Conservation (phyloP, 2,888 invertebrate genomes). For the Hypena proboscidalis region DNA sequence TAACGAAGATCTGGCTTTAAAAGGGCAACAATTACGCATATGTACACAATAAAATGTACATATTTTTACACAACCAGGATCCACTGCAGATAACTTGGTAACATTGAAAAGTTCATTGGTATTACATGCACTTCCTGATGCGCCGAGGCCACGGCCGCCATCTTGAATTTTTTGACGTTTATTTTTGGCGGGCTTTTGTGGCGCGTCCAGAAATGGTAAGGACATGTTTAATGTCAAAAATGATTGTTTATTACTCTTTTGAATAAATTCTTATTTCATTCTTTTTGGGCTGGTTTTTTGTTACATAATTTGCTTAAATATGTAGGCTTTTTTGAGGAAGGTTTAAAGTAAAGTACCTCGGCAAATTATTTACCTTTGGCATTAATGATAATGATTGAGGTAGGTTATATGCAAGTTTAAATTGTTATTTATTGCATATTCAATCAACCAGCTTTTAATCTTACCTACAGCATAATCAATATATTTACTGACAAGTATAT, state of each 20-base stretch:
- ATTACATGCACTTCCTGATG: conserved; percentile 82
- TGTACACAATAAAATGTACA: conserved; percentile 52
- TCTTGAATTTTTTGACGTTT: conserved; percentile 81
- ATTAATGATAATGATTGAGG: no score
- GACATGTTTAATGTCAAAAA: conserved; percentile 42
- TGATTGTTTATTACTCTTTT: conserved; percentile 31
- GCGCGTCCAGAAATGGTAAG: conserved; percentile 61
- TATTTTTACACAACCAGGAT: conserved; percentile 62
- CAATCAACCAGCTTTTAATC: no score
- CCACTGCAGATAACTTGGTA: conserved; percentile 67
- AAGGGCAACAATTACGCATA: conserved; percentile 61
- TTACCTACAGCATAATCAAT: no score
- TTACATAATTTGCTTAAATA: conserved; percentile 26
- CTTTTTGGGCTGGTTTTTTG: conserved; percentile 18
- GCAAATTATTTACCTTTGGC: no score
- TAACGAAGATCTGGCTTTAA: conserved; percentile 57
- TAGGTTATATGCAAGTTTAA: no score
- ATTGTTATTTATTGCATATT: no score
- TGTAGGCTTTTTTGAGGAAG: not conserved
- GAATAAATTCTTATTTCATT: conserved; percentile 27
- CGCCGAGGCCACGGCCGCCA: conserved; percentile 75
- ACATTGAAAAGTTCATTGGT: conserved; percentile 84
- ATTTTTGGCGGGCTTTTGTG: conserved; percentile 76
- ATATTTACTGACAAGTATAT: no score
- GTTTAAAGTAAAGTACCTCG: no score